Percentiles rank a stretch among this genome's conserved stretches.
Conservation (phyloP, 1,140 invertebrate species). For the Aphelenchoides fujianensis region DNA sequence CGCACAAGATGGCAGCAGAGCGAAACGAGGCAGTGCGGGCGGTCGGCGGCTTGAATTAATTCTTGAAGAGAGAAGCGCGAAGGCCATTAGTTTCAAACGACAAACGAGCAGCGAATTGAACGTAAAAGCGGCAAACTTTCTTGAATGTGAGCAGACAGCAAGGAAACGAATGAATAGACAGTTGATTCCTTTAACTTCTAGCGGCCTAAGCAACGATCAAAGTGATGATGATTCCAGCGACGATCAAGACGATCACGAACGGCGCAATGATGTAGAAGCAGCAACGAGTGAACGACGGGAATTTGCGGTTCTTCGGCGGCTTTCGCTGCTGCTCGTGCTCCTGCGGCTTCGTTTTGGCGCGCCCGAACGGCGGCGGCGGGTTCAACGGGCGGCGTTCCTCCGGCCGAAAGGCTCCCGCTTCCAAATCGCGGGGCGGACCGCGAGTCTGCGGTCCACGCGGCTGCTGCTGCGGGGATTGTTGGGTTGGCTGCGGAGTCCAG, state of each 20-base stretch:
- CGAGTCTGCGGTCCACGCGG: background rate
- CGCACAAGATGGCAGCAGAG: no score
- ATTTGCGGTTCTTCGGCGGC: slow-evolving; percentile 14
- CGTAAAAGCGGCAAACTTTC: background rate
- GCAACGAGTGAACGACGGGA: background rate
- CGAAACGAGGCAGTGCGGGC: no score
- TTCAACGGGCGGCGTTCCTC: background rate
- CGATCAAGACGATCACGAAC: background rate
- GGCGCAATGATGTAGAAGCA: slow-evolving; percentile 19
- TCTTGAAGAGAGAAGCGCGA: no score
- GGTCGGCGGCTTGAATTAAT: no score
- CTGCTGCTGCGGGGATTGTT: background rate
- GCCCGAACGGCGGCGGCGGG: background rate
- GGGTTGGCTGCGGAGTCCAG: background rate
- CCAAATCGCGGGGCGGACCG: background rate
- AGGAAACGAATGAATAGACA: no score
- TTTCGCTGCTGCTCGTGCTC: background rate
- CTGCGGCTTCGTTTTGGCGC: background rate
- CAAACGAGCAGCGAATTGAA: background rate
- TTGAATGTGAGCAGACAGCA: background rate
- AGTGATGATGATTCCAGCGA: slow-evolving; percentile 11
- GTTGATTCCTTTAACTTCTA: background rate
- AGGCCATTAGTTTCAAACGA: no score
- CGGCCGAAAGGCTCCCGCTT: background rate
- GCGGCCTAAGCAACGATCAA: slow-evolving; percentile 12